Evolutionary conservation across 2,888 invertebrate genomes (phyloP).

Genomic region (Amphimallon solstitiale): DNA sequence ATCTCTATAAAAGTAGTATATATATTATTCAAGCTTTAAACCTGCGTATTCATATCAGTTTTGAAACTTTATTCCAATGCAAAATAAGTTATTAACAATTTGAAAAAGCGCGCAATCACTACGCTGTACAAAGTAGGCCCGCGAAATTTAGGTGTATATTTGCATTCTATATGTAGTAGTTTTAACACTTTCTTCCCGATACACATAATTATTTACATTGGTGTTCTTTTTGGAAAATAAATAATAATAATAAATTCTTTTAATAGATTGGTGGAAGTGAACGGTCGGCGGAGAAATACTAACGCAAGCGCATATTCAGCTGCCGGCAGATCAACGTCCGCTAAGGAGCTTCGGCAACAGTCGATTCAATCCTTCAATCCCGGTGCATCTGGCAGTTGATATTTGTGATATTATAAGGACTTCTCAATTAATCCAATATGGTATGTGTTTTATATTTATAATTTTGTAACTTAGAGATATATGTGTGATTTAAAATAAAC

Average conservation of each 20-base stretch:
- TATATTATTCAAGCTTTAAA: not conserved
- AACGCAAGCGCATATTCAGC: conserved; percentile 56
- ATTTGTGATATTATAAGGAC: conserved; percentile 53
- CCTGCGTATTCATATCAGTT: conserved; percentile 1
- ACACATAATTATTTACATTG: not conserved
- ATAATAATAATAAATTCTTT: conserved; percentile 39
- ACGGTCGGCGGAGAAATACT: conserved; percentile 38
- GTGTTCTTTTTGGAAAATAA: conserved; percentile 28
- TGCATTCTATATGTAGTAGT: not conserved
- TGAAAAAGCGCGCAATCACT: conserved; percentile 51
- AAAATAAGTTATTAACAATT: conserved; percentile 43
- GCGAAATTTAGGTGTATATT: not conserved
- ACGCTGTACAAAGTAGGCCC: conserved; percentile 51
- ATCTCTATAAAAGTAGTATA: not conserved
- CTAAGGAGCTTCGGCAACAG: conserved; percentile 59
- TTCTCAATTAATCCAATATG: conserved; percentile 58
- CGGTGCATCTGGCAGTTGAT: conserved; percentile 58
- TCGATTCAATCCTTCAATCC: conserved; percentile 57
- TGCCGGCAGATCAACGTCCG: conserved; percentile 64
- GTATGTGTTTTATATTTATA: conserved; percentile 52
- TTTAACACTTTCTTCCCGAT: not conserved
- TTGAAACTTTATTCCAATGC: conserved; percentile 7
- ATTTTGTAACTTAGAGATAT: conserved; percentile 13
- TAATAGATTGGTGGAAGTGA: conserved; percentile 30
- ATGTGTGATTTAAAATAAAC: not conserved